These are phyloP conservation scores for Amiota mariae DNA, from an alignment of 2,888 invertebrate genomes.

Conservation along the genomic window DNA sequence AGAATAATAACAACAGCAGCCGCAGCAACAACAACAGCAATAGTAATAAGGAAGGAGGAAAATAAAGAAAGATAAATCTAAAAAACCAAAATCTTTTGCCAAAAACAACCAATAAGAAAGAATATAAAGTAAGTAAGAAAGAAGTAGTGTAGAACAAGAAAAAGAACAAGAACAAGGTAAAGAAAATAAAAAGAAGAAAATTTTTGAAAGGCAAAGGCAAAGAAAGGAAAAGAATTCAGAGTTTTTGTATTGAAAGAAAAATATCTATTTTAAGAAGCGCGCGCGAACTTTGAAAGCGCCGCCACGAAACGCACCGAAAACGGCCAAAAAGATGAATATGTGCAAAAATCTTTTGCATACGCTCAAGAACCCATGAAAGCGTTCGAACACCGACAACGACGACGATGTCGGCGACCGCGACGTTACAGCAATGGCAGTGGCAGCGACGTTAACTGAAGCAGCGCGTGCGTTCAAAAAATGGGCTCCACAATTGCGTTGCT, in stretches of 20 bases:
- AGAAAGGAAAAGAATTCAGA: too few relatives aligned
- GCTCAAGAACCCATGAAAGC: constrained; percentile 70
- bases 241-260: too few relatives aligned
- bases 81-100: constrained; percentile 54
- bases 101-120: too few relatives aligned
- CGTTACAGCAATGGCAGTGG: constrained; percentile 35
- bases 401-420: constrained; percentile 47
- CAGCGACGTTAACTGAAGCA: constrained; percentile 7
- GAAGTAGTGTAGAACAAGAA: too few relatives aligned
- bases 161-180: too few relatives aligned
- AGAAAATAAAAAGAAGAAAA: too few relatives aligned
- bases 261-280: constrained; percentile 25
- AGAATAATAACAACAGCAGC: constrained; percentile 20
- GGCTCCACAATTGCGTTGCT: too few relatives aligned
- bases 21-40: constrained; percentile 36
- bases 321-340: constrained; percentile 73
- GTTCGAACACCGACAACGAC: constrained; percentile 47
- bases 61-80: constrained; percentile 47
- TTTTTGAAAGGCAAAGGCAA: too few relatives aligned
- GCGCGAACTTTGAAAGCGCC: constrained; percentile 51
- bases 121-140: too few relatives aligned
- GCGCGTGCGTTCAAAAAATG: constrained; percentile 40
- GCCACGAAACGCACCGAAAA: constrained; percentile 72
- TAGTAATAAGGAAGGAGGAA: constrained; percentile 33
- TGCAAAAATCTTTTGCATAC: constrained; percentile 73